Evolutionary conservation across 2,888 invertebrate species (phyloP), one percentile per base, ranked within the genome.

Genomic region (Sacculina carcini): DNA sequence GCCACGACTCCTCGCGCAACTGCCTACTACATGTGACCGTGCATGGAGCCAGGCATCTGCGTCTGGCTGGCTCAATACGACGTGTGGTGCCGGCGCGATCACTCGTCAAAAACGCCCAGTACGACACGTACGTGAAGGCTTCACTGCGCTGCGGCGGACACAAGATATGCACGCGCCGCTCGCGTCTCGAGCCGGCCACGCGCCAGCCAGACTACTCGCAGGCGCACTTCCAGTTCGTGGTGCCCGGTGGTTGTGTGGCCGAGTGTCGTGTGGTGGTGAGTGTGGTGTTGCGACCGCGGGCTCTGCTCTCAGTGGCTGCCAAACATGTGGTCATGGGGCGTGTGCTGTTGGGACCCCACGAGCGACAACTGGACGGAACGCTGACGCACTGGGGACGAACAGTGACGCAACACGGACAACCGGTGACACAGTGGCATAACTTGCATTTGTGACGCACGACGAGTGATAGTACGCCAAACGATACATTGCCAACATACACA

Each of bases 311-410:
- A n/a, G n/a, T n/a, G n/a, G n/a, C n/a, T n/a, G n/a, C n/a, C n/a
- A n/a, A n/a, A n/a, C n/a, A n/a, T n/a, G n/a, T n/a, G n/a, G 56
- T 59, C 16, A 47, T 62, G 10, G 63, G 62, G 1, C 55, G 62
- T 31, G 55, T 61, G 5, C 58, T 60, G 21, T 56, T 61, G 9
- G 63, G 63, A 6, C 63, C 63, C 1, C 59, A 58, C 47, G 58
- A 59, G 7, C 60, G 59, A 40, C 55, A 58, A 9, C 56, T 56
- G 23, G 59, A 58, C 2, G 57, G 58, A 7, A 57, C 56, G 28
- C 52, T 57, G 16, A 62, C 62, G 0, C 62, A 62, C 19, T 63
- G 63, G 63, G 63, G 63, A 1, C 56, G 56, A 39, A 59, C 56
- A 7, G 50, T 61, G 9, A 42, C 57, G n/a, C n/a, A n/a, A n/a